Base-by-base conservation (phyloP, 2,113 vertebrate genomes). In the Leucopsar rothschildi region DNA sequence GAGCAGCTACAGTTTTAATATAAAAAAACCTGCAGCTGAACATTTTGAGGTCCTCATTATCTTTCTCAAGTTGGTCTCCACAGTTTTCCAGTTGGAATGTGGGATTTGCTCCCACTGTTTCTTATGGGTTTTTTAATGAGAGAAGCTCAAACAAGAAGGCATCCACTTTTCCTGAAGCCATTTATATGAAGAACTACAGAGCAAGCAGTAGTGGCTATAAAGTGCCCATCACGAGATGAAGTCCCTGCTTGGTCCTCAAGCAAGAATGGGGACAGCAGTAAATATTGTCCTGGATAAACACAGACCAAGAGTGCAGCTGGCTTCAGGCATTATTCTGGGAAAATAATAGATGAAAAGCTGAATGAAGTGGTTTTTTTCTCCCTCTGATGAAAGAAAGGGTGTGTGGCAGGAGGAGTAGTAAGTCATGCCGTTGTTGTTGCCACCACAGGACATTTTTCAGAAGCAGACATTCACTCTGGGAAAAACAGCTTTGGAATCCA, bases 141-240 rank as follows among this genome's bases (percentile, higher is more conserved):
- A 82, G 12, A 65, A 55, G 19, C 17, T 88, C 70, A 70, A 42
- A 50, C 28, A 80, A 72, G 49, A 50, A 76, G n/a, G 29, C 44
- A 50, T 45, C 16, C 18, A 9, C 11, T 61, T 85, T 47, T 76
- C 31, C 63, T 65, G 37, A 42, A 44, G 28, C n/a, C 1, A 1
- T 35, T 21, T 79, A 16, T 72, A 39, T 33, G 45, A 80, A 81
- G 63, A 95, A 57, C 20, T 53, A 29, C 23, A 64, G 65, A 79
- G 28, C 37, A 72, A 82, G 53, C 1, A 0, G 12, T 12, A 25
- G 16, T 55, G 53, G 13, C 73, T 82, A 8, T 71, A 53, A 39
- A 20, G 29, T 39, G 29, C 11, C 45, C 1, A 0, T 68, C 2
- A 1, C 4, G 0, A 0, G 31, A 13, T 22, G 55, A 52, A 12